Evolutionary conservation across 2,888 invertebrate genomes (phyloP).

Genomic region (Eutolmus rufibarbis): DNA sequence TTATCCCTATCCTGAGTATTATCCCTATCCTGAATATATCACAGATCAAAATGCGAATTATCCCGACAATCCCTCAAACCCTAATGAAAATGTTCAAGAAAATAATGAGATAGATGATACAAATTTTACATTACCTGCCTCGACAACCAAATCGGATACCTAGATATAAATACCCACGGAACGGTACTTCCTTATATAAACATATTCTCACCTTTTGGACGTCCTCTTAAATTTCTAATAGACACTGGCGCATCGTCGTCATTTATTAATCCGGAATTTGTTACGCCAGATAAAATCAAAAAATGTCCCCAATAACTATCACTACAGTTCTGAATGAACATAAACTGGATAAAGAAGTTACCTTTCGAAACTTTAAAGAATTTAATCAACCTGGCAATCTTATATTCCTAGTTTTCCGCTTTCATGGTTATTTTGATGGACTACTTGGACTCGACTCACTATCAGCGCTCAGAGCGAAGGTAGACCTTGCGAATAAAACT

Average conservation of each 20-base stretch:
- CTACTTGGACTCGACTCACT: too few species aligned
- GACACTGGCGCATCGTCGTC: constrained; percentile 43
- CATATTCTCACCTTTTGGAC: constrained; percentile 43
- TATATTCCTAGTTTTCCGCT: too few species aligned
- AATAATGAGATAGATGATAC: background rate
- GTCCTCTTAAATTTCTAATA: constrained; percentile 35
- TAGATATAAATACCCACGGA: background rate
- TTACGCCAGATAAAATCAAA: background rate
- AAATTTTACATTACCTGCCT: background rate
- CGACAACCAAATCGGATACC: background rate
- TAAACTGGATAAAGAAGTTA: background rate
- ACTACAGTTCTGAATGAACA: background rate
- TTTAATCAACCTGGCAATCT: too few species aligned
- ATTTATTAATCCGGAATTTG: constrained; percentile 46
- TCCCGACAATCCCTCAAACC: background rate
- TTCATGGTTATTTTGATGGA: too few species aligned
- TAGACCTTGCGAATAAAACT: too few species aligned
- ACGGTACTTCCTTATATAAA: constrained; percentile 36
- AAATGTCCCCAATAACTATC: background rate
- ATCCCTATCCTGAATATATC: background rate
- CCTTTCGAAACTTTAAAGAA: too few species aligned
- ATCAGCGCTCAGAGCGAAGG: too few species aligned
- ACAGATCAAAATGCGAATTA: background rate
- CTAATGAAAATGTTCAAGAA: too few species aligned
- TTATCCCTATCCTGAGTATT: background rate